Evolutionary conservation across 2,113 vertebrate species (phyloP), one percentile per base, ranked within the genome.

Genomic region (Thalassoma bifasciatum): DNA sequence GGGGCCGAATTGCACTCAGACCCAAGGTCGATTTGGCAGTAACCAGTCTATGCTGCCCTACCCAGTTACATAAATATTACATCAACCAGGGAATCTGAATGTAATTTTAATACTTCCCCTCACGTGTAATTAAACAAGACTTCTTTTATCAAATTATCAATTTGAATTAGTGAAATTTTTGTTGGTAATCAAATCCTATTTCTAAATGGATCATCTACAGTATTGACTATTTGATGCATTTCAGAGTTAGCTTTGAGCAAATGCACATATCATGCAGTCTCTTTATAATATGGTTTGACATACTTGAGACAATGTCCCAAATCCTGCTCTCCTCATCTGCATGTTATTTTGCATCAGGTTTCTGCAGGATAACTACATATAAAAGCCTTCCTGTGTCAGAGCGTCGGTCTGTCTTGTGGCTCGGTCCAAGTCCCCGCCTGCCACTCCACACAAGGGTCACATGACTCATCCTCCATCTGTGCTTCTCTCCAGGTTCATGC

Each of bases 381-480:
- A 23, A 64, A 67, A 52, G 56, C 52, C 8, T 67, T 62, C 52
- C 61, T 58, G 16, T 52, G 67, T 70, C 36, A 36, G 26, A 50
- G 30, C 44, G 54, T 21, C 7, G 42, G 66, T 64, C 50, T 10
- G 53, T 68, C 72, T 75, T 66, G 37, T 58, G 59, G 46, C 61
- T 58, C 50, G 9, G 38, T 81, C 83, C 83, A 76, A 34, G 72
- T 66, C 63, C 37, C 37, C 51, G 75, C 46, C 83, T 71, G 84
- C 75, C 68, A 78, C 79, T 83, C 77, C 84, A 69, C 70, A 50
- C 50, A 57, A 66, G 19, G 62, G 79, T 89, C 90, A 89, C 68
- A 71, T 90, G 90, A 90, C 81, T 88, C 87, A 86, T 80, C 58
- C 63, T 89, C 90, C 92, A 92, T 93, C 90, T 92, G 90, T 82